Evolutionary conservation across 2,113 vertebrate species (phyloP).

Genomic region (Merops nubicus): DNA sequence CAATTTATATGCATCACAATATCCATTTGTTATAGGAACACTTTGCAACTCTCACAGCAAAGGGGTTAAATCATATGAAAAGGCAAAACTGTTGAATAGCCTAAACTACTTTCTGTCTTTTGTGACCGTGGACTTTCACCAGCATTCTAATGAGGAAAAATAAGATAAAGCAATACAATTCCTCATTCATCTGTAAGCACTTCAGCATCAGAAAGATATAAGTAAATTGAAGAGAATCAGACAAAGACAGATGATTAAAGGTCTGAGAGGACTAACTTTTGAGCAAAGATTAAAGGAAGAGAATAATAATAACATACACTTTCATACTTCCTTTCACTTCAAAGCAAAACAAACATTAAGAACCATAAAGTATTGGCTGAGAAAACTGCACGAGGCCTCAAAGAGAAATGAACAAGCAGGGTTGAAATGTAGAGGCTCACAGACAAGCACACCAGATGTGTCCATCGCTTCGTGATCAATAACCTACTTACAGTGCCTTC

Average conservation of each 20-base stretch:
- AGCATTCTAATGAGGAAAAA: constrained; percentile 44
- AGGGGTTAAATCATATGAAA: constrained; percentile 27
- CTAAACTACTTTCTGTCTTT: neutral
- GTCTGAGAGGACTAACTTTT: constrained; percentile 14
- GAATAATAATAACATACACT: constrained; percentile 27
- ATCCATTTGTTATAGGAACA: neutral
- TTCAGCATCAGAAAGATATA: constrained; percentile 17
- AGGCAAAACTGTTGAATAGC: neutral
- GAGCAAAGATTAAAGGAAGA: constrained; percentile 59
- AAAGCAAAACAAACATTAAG: constrained; percentile 33
- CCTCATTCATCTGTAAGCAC: constrained; percentile 39
- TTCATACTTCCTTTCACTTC: constrained; percentile 23
- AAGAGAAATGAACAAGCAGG: neutral
- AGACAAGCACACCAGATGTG: neutral
- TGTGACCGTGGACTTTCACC: neutral
- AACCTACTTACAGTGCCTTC: neutral
- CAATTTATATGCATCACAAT: neutral
- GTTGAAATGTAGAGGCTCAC: neutral
- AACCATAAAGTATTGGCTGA: neutral
- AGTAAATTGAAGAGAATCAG: constrained; percentile 40
- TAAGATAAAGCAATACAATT: constrained; percentile 27
- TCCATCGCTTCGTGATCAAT: neutral
- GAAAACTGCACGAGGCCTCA: neutral
- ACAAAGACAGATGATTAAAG: constrained; percentile 62
- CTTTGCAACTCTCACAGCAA: neutral